Conservation (phyloP, 2,113 vertebrate genomes). For the Microtus montanus region DNA sequence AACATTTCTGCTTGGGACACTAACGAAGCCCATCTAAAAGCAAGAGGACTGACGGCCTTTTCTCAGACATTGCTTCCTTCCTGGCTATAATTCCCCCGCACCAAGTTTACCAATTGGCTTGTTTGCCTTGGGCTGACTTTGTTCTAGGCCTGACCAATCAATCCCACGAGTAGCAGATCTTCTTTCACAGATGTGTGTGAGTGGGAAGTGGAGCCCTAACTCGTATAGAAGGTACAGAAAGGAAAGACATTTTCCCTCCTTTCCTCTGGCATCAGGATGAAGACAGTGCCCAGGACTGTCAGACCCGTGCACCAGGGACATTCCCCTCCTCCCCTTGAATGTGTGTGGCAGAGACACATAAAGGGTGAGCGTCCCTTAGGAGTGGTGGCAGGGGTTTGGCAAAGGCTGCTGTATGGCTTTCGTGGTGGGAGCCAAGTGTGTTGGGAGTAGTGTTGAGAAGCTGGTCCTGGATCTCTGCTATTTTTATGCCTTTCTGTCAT, state of each 20-base stretch:
- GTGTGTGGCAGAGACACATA: background rate
- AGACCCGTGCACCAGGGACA: background rate
- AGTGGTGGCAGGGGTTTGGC: background rate
- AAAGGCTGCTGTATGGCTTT: background rate
- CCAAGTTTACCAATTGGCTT: conserved; percentile 21
- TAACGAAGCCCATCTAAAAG: conserved; percentile 2
- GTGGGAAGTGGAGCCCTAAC: background rate
- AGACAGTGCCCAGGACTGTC: background rate
- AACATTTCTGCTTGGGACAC: conserved; percentile 46
- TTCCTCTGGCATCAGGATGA: background rate
- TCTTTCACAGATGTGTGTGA: background rate
- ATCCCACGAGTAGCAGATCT: background rate
- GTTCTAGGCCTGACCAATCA: background rate
- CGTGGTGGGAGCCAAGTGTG: fast-evolving
- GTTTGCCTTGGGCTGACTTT: conserved; percentile 11
- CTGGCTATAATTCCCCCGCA: background rate
- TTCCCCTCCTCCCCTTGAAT: background rate
- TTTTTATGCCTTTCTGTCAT: background rate
- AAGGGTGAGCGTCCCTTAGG: background rate
- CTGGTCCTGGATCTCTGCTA: background rate
- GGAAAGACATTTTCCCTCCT: background rate
- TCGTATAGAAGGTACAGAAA: background rate
- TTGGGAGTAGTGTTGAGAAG: background rate
- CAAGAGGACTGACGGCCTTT: background rate
- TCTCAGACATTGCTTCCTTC: conserved; percentile 41